Base-by-base conservation (phyloP, 2,113 vertebrate genomes). In the Lampris megalopsis region DNA sequence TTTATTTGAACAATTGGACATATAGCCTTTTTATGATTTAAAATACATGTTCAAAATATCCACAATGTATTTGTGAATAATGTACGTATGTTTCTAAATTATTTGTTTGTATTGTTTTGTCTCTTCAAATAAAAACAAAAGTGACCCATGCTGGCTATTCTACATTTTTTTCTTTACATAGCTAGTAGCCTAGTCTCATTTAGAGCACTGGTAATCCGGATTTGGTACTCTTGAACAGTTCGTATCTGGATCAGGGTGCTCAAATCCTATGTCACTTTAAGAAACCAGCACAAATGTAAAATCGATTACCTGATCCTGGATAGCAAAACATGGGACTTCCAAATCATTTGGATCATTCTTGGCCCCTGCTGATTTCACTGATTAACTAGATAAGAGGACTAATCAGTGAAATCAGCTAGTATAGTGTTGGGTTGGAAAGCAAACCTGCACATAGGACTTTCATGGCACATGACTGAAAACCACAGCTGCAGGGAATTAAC, bases 171-270 rank as follows among this genome's bases (percentile, higher is more conserved):
- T 24, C 48, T 50, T 50, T 50, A 50, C 48, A 50, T 13, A 54
- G 52, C 13, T 54, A 24, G 52, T n/a, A 10, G 11, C 10, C 7
- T 58, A 69, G 41, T 69, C 67, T 52, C 67, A 69, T 69, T 54
- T 69, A 40, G 67, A 69, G 65, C 65, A 68, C 65, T 53, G 47
- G 45, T 68, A 68, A 41, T 68, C 65, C n/a, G 13, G 52, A 57
- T 56, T 1, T 58, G 49, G 49, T 69, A 56, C 40, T 69, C 67
- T 57, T 69, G 67, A 69, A 69, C 36, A 56, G 9, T 41, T 69
- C 47, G 52, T 42, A 45, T 69, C 52, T 24, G 24, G 24, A 24
- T 24, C 24, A 24, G 24, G 24, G 24, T 24, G 24, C 24, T 24
- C 52, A 54, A 53, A n/a, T 13, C 52, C 11, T 5, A 54, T 54